Conservation (phyloP, 2,888 invertebrate species). For the Dolichomitus sp. region DNA sequence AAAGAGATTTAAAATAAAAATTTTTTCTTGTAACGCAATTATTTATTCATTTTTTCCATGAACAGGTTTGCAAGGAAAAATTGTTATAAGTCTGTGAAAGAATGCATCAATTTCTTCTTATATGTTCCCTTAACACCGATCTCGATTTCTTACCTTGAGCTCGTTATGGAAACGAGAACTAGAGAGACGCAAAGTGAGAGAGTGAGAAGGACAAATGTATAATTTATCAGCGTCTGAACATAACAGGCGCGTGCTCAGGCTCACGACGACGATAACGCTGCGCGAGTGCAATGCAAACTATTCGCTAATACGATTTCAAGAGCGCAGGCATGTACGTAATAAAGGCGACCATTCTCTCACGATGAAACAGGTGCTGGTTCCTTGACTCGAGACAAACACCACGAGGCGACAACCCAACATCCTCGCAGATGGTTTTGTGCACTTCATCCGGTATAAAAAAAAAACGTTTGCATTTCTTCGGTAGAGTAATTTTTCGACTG, state of each 20-base stretch:
- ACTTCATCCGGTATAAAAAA: constrained; percentile 1
- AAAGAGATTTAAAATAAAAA: no score
- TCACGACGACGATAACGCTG: no score
- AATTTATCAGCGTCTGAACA: neutral
- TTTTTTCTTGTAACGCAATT: no score
- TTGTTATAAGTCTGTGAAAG: no score
- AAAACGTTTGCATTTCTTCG: neutral
- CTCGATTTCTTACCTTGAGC: constrained; percentile 71
- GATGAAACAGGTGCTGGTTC: constrained; percentile 60
- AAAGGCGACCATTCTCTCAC: constrained; percentile 46
- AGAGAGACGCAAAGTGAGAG: constrained; percentile 10
- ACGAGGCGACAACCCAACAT: neutral
- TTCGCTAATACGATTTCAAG: no score
- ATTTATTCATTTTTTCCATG: no score
- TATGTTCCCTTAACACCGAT: constrained; percentile 70
- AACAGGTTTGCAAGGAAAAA: no score
- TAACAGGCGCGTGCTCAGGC: no score
- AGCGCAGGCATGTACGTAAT: constrained; percentile 33
- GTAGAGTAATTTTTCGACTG: neutral
- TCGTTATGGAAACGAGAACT: constrained; percentile 54
- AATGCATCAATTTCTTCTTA: constrained; percentile 8
- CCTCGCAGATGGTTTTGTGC: neutral
- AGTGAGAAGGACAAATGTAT: constrained; percentile 29
- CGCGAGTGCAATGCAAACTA: no score
- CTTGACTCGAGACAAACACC: constrained; percentile 55